Percentiles rank a stretch among this genome's conserved stretches.
These are phyloP conservation scores for Oryzias woworae DNA, from an alignment of 2,113 vertebrate species.

Conservation along the genomic window DNA sequence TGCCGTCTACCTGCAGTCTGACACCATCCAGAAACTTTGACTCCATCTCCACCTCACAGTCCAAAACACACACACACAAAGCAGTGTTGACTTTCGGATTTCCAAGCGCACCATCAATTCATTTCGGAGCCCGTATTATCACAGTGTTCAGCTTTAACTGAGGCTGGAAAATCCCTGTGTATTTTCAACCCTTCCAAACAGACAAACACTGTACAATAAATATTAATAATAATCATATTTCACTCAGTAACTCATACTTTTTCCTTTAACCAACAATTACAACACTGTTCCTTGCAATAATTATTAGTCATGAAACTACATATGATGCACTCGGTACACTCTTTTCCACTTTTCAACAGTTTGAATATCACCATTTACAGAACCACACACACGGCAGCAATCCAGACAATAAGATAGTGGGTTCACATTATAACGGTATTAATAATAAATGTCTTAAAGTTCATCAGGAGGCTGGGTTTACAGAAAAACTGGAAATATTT, in stretches of 20 bases:
- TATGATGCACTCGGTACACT: constrained; percentile 58
- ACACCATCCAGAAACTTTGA: constrained; percentile 16
- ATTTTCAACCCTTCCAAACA: constrained; percentile 34
- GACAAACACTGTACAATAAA: constrained; percentile 43
- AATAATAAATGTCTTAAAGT: constrained; percentile 51
- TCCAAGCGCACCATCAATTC: constrained; percentile 30
- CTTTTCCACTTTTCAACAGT: constrained; percentile 26
- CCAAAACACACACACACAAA: constrained; percentile 24
- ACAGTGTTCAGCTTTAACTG: constrained; percentile 38
- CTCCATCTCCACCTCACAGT: constrained; percentile 25
- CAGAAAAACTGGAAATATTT: constrained; percentile 36
- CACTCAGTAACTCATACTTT: constrained; percentile 53
- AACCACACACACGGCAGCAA: constrained; percentile 53
- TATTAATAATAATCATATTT: constrained; percentile 46
- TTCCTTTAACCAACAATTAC: constrained; percentile 61
- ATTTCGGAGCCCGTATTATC: constrained; percentile 12
- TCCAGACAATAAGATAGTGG: constrained; percentile 57
- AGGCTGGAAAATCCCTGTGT: constrained; percentile 5
- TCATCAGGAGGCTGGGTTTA: constrained; percentile 48
- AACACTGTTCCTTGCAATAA: constrained; percentile 58
- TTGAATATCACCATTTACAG: constrained; percentile 44
- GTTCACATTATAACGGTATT: constrained; percentile 43
- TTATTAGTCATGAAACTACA: constrained; percentile 62
- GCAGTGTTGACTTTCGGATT: constrained; percentile 27
- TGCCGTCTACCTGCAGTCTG: constrained; percentile 23